phyloP scores from a whole-genome alignment of 1,140 invertebrate species.

The Teleogryllus occipitalis region DNA sequence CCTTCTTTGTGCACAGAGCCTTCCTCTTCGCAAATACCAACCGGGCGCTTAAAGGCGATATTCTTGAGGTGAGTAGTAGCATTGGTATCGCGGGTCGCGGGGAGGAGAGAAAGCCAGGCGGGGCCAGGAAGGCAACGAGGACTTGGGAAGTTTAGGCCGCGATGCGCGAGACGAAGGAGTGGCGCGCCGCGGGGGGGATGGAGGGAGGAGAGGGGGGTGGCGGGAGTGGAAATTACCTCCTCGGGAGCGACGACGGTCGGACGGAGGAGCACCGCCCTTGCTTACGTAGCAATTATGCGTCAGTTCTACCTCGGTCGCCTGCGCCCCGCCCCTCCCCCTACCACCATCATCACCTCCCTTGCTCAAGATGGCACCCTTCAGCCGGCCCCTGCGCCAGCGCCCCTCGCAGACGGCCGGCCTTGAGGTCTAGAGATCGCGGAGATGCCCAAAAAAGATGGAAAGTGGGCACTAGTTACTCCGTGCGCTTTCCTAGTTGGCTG shows the following conservation, averaged over 20 bases:
- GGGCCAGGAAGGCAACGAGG: not conserved
- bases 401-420: not conserved
- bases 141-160: not conserved
- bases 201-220: not conserved
- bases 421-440: not conserved
- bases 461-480: no score
- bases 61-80: not conserved
- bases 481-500: no score
- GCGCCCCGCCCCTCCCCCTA: no score
- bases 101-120: no score
- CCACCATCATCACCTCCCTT: not conserved
- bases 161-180: not conserved
- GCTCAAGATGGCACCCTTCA: not conserved
- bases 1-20: no score
- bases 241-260: not conserved
- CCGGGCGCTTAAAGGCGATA: not conserved
- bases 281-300: constrained; percentile 3
- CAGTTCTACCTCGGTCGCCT: not conserved
- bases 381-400: no score
- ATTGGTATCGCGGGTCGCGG: not conserved
- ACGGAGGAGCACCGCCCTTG: not conserved
- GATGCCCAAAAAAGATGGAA: not conserved
- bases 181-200: no score
- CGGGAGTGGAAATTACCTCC: not conserved
- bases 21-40: not conserved